These are phyloP conservation scores for Melinaea marsaeus DNA, from an alignment of 2,888 invertebrate genomes.

Conservation along the genomic window DNA sequence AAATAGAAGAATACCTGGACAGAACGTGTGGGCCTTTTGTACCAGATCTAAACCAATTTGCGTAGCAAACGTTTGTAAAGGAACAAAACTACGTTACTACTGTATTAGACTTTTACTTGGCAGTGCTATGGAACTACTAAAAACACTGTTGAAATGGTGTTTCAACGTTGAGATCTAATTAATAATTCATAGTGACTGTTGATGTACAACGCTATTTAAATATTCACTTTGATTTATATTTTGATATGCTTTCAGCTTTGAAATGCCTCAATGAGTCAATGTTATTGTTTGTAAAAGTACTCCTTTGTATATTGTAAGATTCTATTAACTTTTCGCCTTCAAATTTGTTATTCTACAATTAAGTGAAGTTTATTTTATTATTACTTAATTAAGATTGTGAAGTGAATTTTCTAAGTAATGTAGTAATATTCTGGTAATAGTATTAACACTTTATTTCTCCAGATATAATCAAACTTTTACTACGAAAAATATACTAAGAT, in stretches of 20 bases:
- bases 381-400: too few species aligned
- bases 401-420: too few species aligned
- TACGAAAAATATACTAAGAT: slow-evolving; percentile 6
- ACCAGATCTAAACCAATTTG: not conserved
- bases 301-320: too few species aligned
- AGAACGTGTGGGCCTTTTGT: slow-evolving; percentile 23
- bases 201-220: slow-evolving; percentile 4
- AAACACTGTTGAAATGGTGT: not conserved
- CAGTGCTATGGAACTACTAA: not conserved
- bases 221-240: not conserved
- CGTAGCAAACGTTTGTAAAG: slow-evolving; percentile 21
- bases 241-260: not conserved
- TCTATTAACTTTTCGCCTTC: too few species aligned
- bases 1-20: slow-evolving; percentile 23
- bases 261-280: not conserved
- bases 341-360: too few species aligned
- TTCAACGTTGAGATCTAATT: too few species aligned
- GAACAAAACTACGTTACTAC: slow-evolving; percentile 20
- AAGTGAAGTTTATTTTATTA: too few species aligned
- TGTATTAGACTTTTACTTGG: slow-evolving; percentile 17
- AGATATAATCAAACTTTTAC: too few species aligned
- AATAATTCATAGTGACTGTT: not conserved
- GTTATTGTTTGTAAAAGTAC: too few species aligned
- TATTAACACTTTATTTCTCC: too few species aligned
- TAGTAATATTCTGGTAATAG: too few species aligned